Evolutionary conservation across 1,140 invertebrate species (phyloP).

Genomic region (Delia radicum): DNA sequence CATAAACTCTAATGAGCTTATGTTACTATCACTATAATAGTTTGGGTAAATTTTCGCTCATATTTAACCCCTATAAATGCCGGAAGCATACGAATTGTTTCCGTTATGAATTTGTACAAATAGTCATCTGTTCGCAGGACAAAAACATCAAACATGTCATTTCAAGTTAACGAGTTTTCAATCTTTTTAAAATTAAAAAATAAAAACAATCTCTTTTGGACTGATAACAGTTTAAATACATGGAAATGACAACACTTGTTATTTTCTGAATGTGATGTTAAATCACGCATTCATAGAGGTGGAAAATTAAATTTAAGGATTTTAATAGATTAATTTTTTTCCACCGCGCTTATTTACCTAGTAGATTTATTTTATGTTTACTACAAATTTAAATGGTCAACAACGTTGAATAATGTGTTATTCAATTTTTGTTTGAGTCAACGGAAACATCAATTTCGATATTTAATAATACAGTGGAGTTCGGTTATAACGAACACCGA

Average conservation of each 20-base stretch:
- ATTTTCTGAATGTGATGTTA: not conserved
- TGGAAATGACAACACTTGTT: not conserved
- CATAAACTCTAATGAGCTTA: conserved; percentile 2
- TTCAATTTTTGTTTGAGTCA: no score
- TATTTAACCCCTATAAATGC: not conserved
- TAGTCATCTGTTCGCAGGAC: not conserved
- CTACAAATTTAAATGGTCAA: no score
- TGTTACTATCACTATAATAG: conserved; percentile 1
- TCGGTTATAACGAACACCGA: no score
- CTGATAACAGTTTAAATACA: not conserved
- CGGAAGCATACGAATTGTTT: not conserved
- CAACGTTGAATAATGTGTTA: no score
- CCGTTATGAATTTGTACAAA: not conserved
- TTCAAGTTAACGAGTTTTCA: not conserved
- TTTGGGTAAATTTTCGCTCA: not conserved
- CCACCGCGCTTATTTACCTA: no score
- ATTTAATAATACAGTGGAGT: no score
- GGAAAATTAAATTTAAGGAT: not conserved
- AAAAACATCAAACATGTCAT: not conserved
- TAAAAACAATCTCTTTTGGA: not conserved
- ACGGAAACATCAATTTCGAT: no score
- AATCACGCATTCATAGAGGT: not conserved
- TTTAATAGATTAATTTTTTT: not conserved
- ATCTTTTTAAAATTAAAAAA: not conserved
- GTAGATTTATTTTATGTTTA: no score